phyloP scores from a whole-genome alignment of 2,113 vertebrate genomes.

The Tupaia tana region DNA sequence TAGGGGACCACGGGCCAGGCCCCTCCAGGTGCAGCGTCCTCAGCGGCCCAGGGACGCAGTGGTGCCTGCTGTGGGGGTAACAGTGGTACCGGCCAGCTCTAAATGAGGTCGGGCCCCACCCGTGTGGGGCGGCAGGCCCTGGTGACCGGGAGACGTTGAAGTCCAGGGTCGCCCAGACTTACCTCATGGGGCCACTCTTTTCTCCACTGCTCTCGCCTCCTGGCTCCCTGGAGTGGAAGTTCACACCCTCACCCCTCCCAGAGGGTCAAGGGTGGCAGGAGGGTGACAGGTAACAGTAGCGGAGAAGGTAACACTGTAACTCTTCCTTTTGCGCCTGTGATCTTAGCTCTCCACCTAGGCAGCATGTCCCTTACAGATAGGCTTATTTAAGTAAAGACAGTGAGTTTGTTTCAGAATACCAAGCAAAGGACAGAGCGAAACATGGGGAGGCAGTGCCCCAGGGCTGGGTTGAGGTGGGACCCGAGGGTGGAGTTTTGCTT shows the following conservation, averaged over 20 bases:
- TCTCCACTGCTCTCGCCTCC: neutral
- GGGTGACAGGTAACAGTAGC: neutral
- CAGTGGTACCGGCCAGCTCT: neutral
- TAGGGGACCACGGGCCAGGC: neutral
- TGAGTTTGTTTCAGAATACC: neutral
- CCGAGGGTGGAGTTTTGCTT: accelerated
- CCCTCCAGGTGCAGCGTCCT: accelerated
- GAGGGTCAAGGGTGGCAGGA: too few species aligned
- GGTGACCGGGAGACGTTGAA: neutral
- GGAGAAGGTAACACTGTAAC: neutral
- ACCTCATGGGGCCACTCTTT: accelerated
- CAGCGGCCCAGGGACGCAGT: accelerated
- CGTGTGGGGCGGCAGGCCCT: too few species aligned
- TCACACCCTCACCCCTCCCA: too few species aligned
- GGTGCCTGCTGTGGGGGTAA: neutral
- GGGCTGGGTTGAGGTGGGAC: neutral
- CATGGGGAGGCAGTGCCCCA: accelerated
- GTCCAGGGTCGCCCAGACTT: neutral
- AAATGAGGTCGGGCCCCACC: too few species aligned
- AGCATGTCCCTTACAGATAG: neutral
- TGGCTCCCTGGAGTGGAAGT: neutral
- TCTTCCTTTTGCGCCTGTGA: neutral
- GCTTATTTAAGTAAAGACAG: neutral
- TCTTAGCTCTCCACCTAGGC: neutral
- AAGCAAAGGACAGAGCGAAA: neutral